These are phyloP conservation scores for Chrysolophus pictus DNA, from an alignment of 2,797 vertebrate genomes.

Conservation along the genomic window DNA sequence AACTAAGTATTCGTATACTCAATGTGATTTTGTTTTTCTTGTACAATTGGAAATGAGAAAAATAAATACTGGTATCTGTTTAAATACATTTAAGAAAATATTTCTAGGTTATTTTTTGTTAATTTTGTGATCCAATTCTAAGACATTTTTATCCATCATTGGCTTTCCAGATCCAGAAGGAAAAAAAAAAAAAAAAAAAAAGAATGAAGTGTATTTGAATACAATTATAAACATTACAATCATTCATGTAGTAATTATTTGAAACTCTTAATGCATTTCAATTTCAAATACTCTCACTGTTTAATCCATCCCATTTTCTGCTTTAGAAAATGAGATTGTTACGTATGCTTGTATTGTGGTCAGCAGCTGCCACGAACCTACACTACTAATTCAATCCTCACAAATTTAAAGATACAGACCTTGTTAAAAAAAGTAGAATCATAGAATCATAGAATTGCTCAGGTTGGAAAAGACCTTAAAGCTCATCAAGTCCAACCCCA, in stretches of 20 bases:
- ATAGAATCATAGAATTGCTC: too few relatives aligned
- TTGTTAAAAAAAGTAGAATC: not conserved
- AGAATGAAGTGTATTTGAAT: conserved; percentile 36
- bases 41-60: not conserved
- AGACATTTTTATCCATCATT: conserved; percentile 13
- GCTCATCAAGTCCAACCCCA: too few relatives aligned
- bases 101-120: conserved; percentile 6
- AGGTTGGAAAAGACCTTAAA: too few relatives aligned
- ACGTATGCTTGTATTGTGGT: not conserved
- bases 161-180: conserved; percentile 3
- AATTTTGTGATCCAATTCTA: conserved; percentile 18
- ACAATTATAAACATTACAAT: conserved; percentile 41
- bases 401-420: not conserved
- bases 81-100: conserved; percentile 13
- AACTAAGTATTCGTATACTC: not conserved
- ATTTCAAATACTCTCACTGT: conserved; percentile 25
- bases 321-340: conserved; percentile 2
- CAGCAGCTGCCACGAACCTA: not conserved
- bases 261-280: conserved; percentile 26
- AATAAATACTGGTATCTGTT: not conserved
- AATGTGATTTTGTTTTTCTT: not conserved
- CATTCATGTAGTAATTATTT: conserved; percentile 57
- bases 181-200: not conserved
- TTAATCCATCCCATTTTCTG: conserved; percentile 28
- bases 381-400: not conserved